Conservation (phyloP, 2,113 vertebrate genomes). For the Romanogobio albipinnatus region DNA sequence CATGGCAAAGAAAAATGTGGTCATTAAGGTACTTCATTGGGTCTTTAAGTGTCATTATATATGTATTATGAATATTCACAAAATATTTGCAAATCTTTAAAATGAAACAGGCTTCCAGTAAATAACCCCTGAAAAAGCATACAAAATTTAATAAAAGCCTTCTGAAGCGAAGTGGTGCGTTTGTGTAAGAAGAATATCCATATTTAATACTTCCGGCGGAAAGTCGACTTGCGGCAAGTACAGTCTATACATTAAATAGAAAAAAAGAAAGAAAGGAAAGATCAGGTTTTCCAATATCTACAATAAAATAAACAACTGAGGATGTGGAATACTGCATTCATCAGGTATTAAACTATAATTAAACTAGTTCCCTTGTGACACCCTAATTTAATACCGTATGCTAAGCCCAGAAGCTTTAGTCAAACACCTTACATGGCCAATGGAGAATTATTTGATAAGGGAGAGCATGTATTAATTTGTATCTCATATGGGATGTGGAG, state of each 20-base stretch:
- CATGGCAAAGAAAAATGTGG: neutral
- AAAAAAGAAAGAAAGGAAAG: neutral
- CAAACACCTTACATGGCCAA: conserved; percentile 46
- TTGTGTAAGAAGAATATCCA: too few species aligned
- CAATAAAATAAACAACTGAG: conserved; percentile 11
- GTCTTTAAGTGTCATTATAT: neutral
- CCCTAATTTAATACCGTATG: conserved; percentile 43
- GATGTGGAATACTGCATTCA: neutral
- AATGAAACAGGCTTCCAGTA: neutral
- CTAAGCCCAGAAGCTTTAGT: conserved; percentile 39
- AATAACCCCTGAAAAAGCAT: neutral
- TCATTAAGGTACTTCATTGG: neutral
- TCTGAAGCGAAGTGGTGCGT: too few species aligned
- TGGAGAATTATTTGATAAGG: conserved; percentile 56
- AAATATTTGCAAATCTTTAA: neutral
- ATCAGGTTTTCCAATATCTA: neutral
- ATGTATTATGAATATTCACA: neutral
- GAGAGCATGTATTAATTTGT: conserved; percentile 56
- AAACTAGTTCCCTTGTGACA: conserved; percentile 35
- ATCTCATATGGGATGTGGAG: conserved; percentile 42
- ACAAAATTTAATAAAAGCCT: too few species aligned
- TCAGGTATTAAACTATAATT: conserved; percentile 8
- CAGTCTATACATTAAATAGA: neutral
- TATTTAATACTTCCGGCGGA: too few species aligned
- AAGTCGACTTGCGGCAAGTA: too few species aligned